Evolutionary conservation across 2,113 vertebrate species (phyloP).

Genomic region (Tyrannus savana): DNA sequence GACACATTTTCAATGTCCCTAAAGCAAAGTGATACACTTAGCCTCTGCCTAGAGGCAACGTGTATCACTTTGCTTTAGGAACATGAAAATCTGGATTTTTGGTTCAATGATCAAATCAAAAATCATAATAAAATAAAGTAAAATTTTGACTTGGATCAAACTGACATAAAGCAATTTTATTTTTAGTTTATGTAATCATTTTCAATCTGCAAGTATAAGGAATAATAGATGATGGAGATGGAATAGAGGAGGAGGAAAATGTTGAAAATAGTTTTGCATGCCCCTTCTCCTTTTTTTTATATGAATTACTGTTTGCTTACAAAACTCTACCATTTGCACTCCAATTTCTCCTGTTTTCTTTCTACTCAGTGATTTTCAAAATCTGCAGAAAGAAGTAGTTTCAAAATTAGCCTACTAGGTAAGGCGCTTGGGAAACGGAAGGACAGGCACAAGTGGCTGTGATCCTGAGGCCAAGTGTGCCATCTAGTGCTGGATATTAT

Average conservation of each 20-base stretch:
- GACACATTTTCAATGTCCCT: not conserved
- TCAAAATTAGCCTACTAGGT: not conserved
- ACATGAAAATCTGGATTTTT: not conserved
- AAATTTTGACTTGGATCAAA: not conserved
- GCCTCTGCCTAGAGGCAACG: not conserved
- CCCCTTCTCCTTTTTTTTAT: not conserved
- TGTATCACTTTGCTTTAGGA: not conserved
- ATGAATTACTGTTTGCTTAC: not conserved
- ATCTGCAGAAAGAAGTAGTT: not conserved
- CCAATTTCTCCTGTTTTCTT: not conserved
- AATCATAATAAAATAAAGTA: not conserved
- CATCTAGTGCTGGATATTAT: conserved; percentile 72
- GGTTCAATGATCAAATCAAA: not conserved
- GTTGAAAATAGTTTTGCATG: not conserved
- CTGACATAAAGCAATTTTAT: not conserved
- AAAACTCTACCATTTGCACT: not conserved
- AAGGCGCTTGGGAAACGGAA: rapidly evolving
- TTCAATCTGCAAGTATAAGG: not conserved
- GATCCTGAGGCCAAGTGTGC: conserved; percentile 74
- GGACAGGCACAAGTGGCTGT: not conserved
- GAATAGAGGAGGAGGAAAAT: not conserved
- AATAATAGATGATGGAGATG: not conserved
- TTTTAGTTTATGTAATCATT: not conserved
- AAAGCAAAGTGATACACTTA: not conserved
- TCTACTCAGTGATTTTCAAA: not conserved